Evolutionary conservation across 2,113 vertebrate species (phyloP).

Genomic region (Macquaria australasica): DNA sequence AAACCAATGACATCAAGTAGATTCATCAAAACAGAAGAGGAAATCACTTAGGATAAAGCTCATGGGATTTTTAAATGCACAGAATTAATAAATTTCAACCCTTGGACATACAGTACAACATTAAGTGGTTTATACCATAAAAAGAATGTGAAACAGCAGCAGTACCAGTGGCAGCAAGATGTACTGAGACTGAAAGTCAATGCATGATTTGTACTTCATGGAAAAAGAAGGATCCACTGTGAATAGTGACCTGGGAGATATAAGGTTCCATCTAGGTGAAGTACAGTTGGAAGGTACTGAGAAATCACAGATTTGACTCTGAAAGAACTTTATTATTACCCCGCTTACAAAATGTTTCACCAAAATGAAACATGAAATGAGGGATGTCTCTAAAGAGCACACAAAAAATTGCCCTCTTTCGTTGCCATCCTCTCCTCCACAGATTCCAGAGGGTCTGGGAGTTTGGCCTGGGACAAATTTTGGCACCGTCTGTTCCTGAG

Average conservation of each 20-base stretch:
- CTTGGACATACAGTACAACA: not conserved
- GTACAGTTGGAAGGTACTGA: not conserved
- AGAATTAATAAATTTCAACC: not conserved
- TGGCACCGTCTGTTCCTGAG: constrained; percentile 53
- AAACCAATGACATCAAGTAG: not conserved
- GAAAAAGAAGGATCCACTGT: not conserved
- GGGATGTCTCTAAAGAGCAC: not conserved
- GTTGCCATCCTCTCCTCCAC: constrained; percentile 20
- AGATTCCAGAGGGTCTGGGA: constrained; percentile 47
- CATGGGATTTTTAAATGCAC: not conserved
- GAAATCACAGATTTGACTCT: constrained; percentile 1
- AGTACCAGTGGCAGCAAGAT: not conserved
- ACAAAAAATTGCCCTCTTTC: constrained; percentile 31
- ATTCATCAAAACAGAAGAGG: not conserved
- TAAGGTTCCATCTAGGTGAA: not conserved
- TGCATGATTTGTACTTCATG: not conserved
- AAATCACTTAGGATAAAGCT: not conserved
- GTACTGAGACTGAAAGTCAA: not conserved
- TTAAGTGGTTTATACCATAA: not conserved
- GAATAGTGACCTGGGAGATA: not conserved
- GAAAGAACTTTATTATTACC: not conserved
- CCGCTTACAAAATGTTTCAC: not conserved
- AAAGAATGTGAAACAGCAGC: not conserved
- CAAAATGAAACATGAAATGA: constrained; percentile 13
- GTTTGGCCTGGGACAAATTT: constrained; percentile 41